A percentile compares a stretch with the other conserved stretches of the same genome.
Evolutionary conservation across 2,888 invertebrate species (phyloP).

Genomic region (Caenorhabditis plicata): DNA sequence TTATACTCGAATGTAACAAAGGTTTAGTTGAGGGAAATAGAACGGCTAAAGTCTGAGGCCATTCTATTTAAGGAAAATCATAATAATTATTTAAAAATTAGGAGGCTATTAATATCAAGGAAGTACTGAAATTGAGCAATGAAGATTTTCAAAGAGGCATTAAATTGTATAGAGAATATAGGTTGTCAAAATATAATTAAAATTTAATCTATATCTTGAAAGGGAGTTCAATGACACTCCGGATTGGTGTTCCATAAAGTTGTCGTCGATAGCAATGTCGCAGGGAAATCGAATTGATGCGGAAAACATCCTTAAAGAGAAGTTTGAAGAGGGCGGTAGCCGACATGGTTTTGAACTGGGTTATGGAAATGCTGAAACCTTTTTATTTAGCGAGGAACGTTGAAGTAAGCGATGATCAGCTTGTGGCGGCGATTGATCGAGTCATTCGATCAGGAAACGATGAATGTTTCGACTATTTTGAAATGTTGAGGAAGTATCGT

Average conservation of each 20-base stretch:
- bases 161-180: slow-evolving; percentile 13
- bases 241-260: slow-evolving; percentile 26
- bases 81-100: background rate
- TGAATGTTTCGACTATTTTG: slow-evolving; percentile 12
- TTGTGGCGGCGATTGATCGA: slow-evolving; percentile 16
- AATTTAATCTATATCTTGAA: too few species aligned
- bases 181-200: too few species aligned
- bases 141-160: slow-evolving; percentile 19
- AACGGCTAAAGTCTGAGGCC: slow-evolving; percentile 8
- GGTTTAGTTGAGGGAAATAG: too few species aligned
- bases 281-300: slow-evolving; percentile 5
- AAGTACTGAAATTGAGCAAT: slow-evolving; percentile 13
- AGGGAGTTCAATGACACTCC: slow-evolving; percentile 27
- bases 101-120: slow-evolving; percentile 14
- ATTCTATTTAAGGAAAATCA: background rate
- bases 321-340: slow-evolving; percentile 14
- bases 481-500: slow-evolving; percentile 18
- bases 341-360: background rate
- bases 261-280: slow-evolving; percentile 28
- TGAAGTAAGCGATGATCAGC: slow-evolving; percentile 24
- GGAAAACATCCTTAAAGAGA: slow-evolving; percentile 14
- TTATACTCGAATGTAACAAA: too few species aligned
- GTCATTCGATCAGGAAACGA: slow-evolving; percentile 7
- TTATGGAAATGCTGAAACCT: background rate
- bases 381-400: slow-evolving; percentile 16